Evolutionary conservation across 1,140 invertebrate genomes (phyloP).

Genomic region (Drosophila cardini): DNA sequence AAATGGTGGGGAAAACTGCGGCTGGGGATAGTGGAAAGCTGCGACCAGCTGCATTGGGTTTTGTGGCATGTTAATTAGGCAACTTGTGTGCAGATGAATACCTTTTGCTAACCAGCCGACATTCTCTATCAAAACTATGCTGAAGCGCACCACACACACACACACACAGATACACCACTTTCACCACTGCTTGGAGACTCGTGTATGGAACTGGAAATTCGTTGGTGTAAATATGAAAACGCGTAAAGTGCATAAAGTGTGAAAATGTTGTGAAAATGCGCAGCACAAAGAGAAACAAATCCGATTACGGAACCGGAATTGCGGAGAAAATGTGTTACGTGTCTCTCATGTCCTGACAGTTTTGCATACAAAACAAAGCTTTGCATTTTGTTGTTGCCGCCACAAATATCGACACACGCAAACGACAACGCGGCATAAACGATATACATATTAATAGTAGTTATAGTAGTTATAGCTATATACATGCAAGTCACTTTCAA

Average conservation of each 20-base stretch:
- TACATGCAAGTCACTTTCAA: constrained; percentile 6
- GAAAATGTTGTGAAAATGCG: constrained; percentile 50
- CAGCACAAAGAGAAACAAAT: constrained; percentile 67
- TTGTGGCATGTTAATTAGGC: constrained; percentile 71
- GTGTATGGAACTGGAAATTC: constrained; percentile 22
- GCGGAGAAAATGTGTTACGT: constrained; percentile 58
- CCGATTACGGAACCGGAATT: constrained; percentile 70
- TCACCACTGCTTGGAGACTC: constrained; percentile 2
- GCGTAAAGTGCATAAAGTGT: constrained; percentile 73
- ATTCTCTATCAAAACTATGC: background rate
- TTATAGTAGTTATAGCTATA: background rate
- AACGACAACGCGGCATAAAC: background rate
- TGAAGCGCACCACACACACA: background rate
- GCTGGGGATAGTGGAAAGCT: background rate
- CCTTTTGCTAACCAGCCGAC: constrained; percentile 9
- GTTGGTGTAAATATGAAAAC: constrained; percentile 42
- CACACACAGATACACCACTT: background rate
- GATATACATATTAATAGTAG: constrained; percentile 14
- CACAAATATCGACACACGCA: constrained; percentile 6
- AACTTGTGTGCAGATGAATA: constrained; percentile 61
- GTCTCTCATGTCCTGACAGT: constrained; percentile 21
- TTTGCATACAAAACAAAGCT: constrained; percentile 13
- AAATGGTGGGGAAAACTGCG: background rate
- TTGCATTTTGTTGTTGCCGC: background rate
- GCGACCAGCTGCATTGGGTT: constrained; percentile 23